Evolutionary conservation across 2,113 vertebrate species (phyloP).

Genomic region (Zosterops borbonicus): DNA sequence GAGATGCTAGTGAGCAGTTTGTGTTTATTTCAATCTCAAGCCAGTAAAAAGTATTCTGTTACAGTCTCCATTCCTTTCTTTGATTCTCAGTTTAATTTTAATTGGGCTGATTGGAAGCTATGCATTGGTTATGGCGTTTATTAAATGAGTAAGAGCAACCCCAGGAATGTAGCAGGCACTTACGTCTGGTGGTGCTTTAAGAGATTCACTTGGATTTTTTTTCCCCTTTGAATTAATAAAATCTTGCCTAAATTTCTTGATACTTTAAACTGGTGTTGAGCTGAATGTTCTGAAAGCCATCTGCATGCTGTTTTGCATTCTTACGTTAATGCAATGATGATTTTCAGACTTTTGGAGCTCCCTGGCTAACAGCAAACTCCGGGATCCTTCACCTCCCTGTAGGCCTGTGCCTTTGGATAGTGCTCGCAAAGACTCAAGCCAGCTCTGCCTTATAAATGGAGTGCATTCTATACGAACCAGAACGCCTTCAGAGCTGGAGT

Average conservation of each 20-base stretch:
- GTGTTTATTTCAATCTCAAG: not conserved
- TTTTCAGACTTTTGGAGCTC: constrained; percentile 92
- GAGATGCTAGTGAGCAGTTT: not conserved
- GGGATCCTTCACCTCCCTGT: constrained; percentile 69
- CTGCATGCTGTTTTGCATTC: constrained; percentile 67
- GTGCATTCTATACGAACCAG: constrained; percentile 82
- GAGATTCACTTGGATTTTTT: not conserved
- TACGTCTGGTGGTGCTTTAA: not conserved
- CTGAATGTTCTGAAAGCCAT: constrained; percentile 3
- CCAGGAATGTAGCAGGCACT: not conserved
- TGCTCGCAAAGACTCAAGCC: constrained; percentile 71
- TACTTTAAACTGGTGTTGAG: not conserved
- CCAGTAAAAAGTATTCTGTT: not conserved
- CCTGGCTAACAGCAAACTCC: constrained; percentile 76
- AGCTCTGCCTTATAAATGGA: constrained; percentile 81
- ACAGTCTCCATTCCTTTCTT: not conserved
- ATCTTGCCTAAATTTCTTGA: not conserved
- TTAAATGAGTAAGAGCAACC: not conserved
- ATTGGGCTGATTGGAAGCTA: not conserved
- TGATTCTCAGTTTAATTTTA: not conserved
- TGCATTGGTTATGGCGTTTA: not conserved
- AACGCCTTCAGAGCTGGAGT: constrained; percentile 79
- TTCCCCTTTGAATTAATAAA: not conserved
- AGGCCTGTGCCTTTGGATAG: constrained; percentile 72
- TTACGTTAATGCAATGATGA: constrained; percentile 70